Conservation (phyloP, 2,888 invertebrate genomes). For the Omphaloscelis lunosa region DNA sequence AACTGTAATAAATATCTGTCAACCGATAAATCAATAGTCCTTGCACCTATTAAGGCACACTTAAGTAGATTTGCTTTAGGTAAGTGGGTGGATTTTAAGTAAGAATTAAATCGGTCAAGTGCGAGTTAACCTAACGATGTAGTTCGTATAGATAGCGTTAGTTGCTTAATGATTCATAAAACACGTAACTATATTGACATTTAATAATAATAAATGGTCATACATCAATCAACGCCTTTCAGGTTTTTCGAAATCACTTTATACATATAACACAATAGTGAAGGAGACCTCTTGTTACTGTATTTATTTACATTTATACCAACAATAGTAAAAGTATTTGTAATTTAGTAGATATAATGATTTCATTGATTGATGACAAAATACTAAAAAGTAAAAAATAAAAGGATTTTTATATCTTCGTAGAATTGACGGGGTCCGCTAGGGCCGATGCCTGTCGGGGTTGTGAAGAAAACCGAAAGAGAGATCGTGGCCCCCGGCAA, state of each 20-base stretch:
- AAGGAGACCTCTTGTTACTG: neutral
- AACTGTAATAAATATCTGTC: constrained; percentile 59
- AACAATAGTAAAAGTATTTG: neutral
- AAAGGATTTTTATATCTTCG: neutral
- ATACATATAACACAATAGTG: neutral
- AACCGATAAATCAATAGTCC: constrained; percentile 59
- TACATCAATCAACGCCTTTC: constrained; percentile 14
- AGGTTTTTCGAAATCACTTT: neutral
- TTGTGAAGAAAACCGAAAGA: too few relatives aligned
- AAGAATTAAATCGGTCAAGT: constrained; percentile 63
- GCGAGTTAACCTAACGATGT: constrained; percentile 39
- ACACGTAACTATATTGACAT: constrained; percentile 12
- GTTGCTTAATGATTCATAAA: constrained; percentile 34
- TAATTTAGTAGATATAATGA: neutral
- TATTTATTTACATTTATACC: neutral
- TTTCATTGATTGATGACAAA: neutral
- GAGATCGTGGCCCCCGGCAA: too few relatives aligned
- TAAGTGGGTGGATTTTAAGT: constrained; percentile 60
- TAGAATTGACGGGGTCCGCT: too few relatives aligned
- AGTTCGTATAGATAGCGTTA: constrained; percentile 13
- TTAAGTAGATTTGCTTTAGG: constrained; percentile 43
- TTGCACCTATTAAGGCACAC: constrained; percentile 60
- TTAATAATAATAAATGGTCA: constrained; percentile 12
- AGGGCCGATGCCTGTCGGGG: too few relatives aligned
- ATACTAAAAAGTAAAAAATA: too few relatives aligned